A percentile compares a stretch with the other conserved stretches of the same genome.
phyloP scores from a whole-genome alignment of 2,113 vertebrate genomes.

The Tiliqua scincoides region DNA sequence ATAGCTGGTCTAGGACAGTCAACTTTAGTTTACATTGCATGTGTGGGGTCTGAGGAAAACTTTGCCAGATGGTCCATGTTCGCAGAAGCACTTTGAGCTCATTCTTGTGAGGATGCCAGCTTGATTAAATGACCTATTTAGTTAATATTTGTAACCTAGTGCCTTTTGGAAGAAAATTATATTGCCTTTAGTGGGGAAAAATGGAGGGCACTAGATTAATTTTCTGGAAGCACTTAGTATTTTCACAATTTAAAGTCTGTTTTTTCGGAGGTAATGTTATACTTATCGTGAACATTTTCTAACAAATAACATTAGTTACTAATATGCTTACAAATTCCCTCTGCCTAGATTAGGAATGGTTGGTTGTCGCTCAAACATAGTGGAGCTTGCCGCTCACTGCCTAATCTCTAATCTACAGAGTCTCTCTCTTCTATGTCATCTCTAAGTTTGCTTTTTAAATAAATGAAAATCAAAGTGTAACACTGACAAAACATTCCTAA shows the following conservation, averaged over 20 bases:
- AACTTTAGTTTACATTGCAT: neutral
- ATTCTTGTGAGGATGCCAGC: neutral
- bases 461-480: neutral
- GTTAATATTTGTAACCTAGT: neutral
- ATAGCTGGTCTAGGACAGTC: neutral
- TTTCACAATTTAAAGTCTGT: neutral
- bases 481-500: neutral
- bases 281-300: too few relatives aligned
- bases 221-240: neutral
- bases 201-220: neutral
- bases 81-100: neutral
- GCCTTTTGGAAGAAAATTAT: neutral
- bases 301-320: too few relatives aligned
- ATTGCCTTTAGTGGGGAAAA: neutral
- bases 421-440: too few relatives aligned
- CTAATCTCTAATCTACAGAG: too few relatives aligned
- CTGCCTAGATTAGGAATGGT: too few relatives aligned
- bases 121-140: neutral
- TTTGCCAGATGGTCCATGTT: neutral
- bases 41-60: neutral
- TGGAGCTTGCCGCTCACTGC: too few relatives aligned
- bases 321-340: too few relatives aligned
- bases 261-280: neutral
- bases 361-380: too few relatives aligned
- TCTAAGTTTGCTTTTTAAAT: neutral